These are phyloP conservation scores for Saccostrea glomerata DNA, from an alignment of 1,140 invertebrate species.

Conservation along the genomic window DNA sequence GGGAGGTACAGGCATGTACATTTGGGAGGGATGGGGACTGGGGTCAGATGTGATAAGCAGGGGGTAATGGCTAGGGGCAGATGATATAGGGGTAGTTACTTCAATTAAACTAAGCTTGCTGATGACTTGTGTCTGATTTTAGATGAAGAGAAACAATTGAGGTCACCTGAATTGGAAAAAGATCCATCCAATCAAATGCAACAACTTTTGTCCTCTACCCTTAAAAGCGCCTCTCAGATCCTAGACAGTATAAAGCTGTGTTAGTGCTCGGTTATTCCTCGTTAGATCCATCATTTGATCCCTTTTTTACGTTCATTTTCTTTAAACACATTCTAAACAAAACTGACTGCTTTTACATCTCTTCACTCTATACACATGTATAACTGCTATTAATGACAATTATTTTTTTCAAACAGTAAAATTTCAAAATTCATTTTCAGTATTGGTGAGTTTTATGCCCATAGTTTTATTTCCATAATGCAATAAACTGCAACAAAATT, in stretches of 20 bases:
- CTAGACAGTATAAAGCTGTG: slow-evolving; percentile 9
- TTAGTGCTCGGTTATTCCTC: not conserved
- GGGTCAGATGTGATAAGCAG: too few species aligned
- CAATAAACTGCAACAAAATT: too few species aligned
- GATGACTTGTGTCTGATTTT: slow-evolving; percentile 19
- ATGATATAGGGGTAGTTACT: too few species aligned
- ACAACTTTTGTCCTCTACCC: not conserved
- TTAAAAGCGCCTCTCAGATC: slow-evolving; percentile 15
- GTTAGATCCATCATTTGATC: not conserved
- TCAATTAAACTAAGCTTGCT: not conserved
- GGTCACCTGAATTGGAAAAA: slow-evolving; percentile 3
- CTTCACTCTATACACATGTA: not conserved
- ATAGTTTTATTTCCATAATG: too few species aligned
- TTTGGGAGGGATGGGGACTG: too few species aligned
- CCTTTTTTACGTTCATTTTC: not conserved
- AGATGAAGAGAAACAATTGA: slow-evolving; percentile 24
- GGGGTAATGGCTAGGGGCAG: too few species aligned
- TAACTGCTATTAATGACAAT: too few species aligned
- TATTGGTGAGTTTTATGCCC: too few species aligned
- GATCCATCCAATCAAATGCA: slow-evolving; percentile 22
- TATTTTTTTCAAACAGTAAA: not conserved
- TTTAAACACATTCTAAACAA: slow-evolving; percentile 11
- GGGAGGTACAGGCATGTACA: too few species aligned
- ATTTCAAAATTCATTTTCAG: not conserved
- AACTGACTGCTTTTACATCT: not conserved